Base-by-base conservation (phyloP, 2,888 invertebrate species). In the Chrysolina americana region DNA sequence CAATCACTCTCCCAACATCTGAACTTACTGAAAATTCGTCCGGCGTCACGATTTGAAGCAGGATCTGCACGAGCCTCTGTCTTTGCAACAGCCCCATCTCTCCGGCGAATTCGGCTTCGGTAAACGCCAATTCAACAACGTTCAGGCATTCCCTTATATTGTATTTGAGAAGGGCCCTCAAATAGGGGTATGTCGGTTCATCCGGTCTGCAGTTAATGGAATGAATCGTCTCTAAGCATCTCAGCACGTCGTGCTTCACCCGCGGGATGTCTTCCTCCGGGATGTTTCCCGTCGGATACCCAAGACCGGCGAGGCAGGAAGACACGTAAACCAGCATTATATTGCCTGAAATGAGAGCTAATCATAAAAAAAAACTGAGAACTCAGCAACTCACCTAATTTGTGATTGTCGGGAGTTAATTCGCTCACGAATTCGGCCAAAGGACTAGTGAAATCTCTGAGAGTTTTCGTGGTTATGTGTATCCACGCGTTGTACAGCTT, bases 111-210 rank as follows among this genome's bases (percentile, higher is more conserved):
- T 95, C 94, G 13, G 91, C 91, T 84, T 96, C 95, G 82, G 94
- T 94, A 89, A 96, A 96, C 59, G 96, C 95, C 86, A 96, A 89
- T 28, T 95, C 93, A 68, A 96, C 90, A 5, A 96, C 96, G 87
- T 96, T 96, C 53, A 96, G 89, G 80, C 95, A 96, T 84, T 96
- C 97, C 69, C 94, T 90, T 0, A 94, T 94, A 86, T 97, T 96
- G 85, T 96, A 97, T 80, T 92, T 92, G 10, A 97, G 74, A 64
- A 97, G 88, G 0, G 94, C 92, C 77, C 94, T 90, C 44, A 94
- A 87, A 86, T 93, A 94, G 0, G 94, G 94, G 89, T 94, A 94
- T 15, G 92, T 91, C 68, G 90, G 87, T 86, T 94, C 94, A 71
- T 90, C 87, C 56, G 91, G 91, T 65, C 88, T 89, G 56, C 92